Conservation (phyloP, 2,797 vertebrate species). For the Chrosomus eos region DNA sequence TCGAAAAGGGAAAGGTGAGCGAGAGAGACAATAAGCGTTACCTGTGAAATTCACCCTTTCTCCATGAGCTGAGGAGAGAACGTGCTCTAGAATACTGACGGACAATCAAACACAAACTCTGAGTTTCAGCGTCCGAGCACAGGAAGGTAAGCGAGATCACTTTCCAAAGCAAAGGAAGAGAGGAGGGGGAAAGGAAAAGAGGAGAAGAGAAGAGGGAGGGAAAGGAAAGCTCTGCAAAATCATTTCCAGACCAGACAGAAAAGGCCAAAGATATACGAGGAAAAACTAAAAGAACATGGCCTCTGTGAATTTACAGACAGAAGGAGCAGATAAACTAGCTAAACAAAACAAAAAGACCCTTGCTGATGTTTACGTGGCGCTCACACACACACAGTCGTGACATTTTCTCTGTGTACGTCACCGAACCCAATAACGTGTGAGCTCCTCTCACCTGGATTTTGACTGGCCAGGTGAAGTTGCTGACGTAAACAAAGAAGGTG, state of each 20-base stretch:
- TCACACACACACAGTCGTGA: background rate
- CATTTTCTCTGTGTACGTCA: background rate
- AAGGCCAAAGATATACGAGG: conserved; percentile 3
- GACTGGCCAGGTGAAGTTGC: conserved; percentile 99
- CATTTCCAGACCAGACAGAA: conserved; percentile 57
- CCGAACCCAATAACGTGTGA: background rate
- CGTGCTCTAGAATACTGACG: conserved; percentile 27
- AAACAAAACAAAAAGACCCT: conserved; percentile 13
- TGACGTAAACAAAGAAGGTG: conserved; percentile 98
- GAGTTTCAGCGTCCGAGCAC: conserved; percentile 37
- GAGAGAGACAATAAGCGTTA: conserved; percentile 61
- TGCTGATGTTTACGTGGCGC: background rate
- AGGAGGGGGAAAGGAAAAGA: conserved; percentile 39
- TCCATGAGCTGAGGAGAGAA: conserved; percentile 42
- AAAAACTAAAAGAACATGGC: background rate
- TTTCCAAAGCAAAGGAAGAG: conserved; percentile 48
- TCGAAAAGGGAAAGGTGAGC: conserved; percentile 11
- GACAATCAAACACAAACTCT: conserved; percentile 48
- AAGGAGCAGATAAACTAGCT: background rate
- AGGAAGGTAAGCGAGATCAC: conserved; percentile 21
- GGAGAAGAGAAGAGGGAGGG: conserved; percentile 59
- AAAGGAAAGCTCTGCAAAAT: conserved; percentile 63
- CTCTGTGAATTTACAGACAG: background rate
- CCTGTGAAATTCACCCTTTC: conserved; percentile 63
- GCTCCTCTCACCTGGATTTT: conserved; percentile 76